Evolutionary conservation across 2,113 vertebrate species (phyloP).

Genomic region (Chionis minor): DNA sequence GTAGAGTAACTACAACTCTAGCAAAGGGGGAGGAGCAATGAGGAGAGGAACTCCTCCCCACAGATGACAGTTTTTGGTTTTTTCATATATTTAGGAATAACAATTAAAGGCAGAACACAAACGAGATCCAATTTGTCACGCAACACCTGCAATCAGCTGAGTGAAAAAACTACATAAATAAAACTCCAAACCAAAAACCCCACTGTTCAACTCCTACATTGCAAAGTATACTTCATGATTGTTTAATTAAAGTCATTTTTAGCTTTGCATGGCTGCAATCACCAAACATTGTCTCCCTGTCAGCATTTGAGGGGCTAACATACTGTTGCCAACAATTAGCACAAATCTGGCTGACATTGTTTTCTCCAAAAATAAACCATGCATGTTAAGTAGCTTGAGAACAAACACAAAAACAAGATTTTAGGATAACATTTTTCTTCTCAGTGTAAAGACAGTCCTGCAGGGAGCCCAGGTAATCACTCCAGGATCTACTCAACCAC

Average conservation of each 20-base stretch:
- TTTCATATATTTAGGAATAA: background rate
- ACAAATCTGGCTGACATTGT: slow-evolving; percentile 70
- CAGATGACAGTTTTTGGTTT: background rate
- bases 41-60: background rate
- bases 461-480: background rate
- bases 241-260: slow-evolving; percentile 69
- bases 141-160: slow-evolving; percentile 63
- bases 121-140: slow-evolving; percentile 28
- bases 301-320: slow-evolving; percentile 61
- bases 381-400: slow-evolving; percentile 64
- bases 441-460: background rate
- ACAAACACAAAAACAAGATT: slow-evolving; percentile 56
- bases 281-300: slow-evolving; percentile 72
- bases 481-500: background rate
- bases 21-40: background rate
- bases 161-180: slow-evolving; percentile 2
- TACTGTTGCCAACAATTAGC: slow-evolving; percentile 68
- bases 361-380: slow-evolving; percentile 71
- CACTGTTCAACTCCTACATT: slow-evolving; percentile 28
- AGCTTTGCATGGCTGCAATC: slow-evolving; percentile 63
- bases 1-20: background rate
- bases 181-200: background rate
- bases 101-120: slow-evolving; percentile 32
- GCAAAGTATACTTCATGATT: slow-evolving; percentile 29
- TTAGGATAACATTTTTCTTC: slow-evolving; percentile 40